phyloP scores from a whole-genome alignment of 2,113 vertebrate species.

The Zingel zingel region DNA sequence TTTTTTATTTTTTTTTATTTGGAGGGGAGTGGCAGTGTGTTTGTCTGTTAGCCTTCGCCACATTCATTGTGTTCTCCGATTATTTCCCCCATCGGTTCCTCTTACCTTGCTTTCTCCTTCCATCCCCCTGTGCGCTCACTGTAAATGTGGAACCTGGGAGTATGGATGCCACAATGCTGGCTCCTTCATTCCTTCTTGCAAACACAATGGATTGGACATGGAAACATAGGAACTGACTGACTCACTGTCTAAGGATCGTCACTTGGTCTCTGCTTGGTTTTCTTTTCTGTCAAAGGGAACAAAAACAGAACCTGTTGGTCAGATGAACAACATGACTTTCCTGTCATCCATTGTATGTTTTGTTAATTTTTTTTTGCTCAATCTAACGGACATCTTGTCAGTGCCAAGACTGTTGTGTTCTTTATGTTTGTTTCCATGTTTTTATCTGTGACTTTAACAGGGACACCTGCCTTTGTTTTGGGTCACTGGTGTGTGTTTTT shows the following conservation, averaged over 20 bases:
- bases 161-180: conserved; percentile 40
- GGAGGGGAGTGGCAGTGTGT: conserved; percentile 47
- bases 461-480: conserved; percentile 65
- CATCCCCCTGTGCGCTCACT: conserved; percentile 37
- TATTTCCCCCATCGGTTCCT: conserved; percentile 6
- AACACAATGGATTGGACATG: conserved; percentile 42
- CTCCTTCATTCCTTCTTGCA: conserved; percentile 59
- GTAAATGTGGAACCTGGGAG: conserved; percentile 59
- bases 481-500: conserved; percentile 56
- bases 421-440: conserved; percentile 46
- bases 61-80: conserved; percentile 29
- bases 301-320: conserved; percentile 57
- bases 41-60: conserved; percentile 44
- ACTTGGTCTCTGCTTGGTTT: conserved; percentile 59
- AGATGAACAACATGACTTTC: conserved; percentile 60
- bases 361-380: conserved; percentile 45
- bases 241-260: conserved; percentile 61
- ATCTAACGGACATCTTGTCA: conserved; percentile 71
- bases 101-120: background rate
- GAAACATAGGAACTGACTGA: conserved; percentile 60
- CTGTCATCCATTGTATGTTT: conserved; percentile 35
- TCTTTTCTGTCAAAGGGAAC: conserved; percentile 73
- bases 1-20: conserved; percentile 75
- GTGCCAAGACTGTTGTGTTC: conserved; percentile 81
- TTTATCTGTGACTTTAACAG: conserved; percentile 55